These are phyloP conservation scores for Macrobrachium nipponense DNA, from an alignment of 1,140 invertebrate genomes.

Conservation along the genomic window DNA sequence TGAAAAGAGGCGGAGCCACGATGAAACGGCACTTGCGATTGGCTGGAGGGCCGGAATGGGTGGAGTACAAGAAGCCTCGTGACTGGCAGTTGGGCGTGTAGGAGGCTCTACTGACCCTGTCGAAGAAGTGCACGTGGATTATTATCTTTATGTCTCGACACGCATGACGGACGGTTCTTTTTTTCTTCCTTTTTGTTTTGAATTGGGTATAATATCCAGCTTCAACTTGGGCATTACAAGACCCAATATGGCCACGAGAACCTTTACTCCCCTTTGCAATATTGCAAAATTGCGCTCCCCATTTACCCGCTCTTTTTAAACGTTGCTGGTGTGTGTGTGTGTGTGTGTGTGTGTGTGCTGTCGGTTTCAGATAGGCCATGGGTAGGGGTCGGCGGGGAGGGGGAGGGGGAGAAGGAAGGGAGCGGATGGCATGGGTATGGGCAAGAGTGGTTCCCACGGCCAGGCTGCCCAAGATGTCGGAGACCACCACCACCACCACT, in stretches of 20 bases:
- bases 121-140: constrained; percentile 64
- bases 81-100: constrained; percentile 60
- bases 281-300: not conserved
- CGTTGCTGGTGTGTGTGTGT: constrained; percentile 14
- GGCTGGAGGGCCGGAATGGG: constrained; percentile 12
- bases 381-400: not conserved
- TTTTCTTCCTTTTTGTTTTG: constrained; percentile 22
- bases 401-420: not conserved
- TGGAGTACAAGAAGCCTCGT: constrained; percentile 46
- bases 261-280: too few relatives aligned
- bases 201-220: not conserved
- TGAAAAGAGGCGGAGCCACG: constrained; percentile 20
- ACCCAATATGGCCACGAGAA: too few relatives aligned
- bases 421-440: not conserved
- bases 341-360: constrained; percentile 17
- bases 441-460: too few relatives aligned
- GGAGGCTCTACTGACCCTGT: constrained; percentile 61
- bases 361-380: not conserved
- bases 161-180: constrained; percentile 47
- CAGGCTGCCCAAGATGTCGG: constrained; percentile 35
- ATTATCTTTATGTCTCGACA: constrained; percentile 55
- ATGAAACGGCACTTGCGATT: constrained; percentile 16
- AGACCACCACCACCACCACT: constrained; percentile 20
- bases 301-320: not conserved
- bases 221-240: not conserved